A percentile compares a stretch with the other conserved stretches of the same genome.
Evolutionary conservation across 2,797 vertebrate genomes (phyloP).

Genomic region (Apogon hyalosoma): DNA sequence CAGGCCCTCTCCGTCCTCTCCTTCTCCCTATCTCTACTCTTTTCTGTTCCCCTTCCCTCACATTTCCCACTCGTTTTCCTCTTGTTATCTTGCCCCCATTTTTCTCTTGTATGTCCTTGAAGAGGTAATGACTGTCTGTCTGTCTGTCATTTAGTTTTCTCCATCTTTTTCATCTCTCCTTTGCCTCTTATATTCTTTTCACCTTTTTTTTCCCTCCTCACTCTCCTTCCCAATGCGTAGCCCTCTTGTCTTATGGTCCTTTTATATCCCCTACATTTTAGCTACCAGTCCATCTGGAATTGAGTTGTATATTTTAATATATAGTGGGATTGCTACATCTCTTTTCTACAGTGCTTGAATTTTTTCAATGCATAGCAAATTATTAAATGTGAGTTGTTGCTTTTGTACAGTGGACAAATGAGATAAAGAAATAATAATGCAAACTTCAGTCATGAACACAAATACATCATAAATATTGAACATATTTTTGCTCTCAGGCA

Average conservation of each 20-base stretch:
- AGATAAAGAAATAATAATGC: constrained; percentile 10
- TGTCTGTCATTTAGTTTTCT: constrained; percentile 38
- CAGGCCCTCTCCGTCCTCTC: constrained; percentile 72
- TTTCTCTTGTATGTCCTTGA: constrained; percentile 68
- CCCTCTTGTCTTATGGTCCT: not conserved
- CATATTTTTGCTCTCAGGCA: constrained; percentile 26
- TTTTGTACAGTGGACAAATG: not conserved
- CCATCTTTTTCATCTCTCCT: constrained; percentile 16
- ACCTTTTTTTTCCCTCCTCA: constrained; percentile 10
- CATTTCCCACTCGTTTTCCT: constrained; percentile 12
- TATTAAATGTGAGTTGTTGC: not conserved
- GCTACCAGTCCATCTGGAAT: constrained; percentile 31
- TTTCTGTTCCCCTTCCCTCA: constrained; percentile 50
- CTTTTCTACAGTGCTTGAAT: not conserved
- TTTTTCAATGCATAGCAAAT: constrained; percentile 17
- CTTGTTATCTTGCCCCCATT: constrained; percentile 38
- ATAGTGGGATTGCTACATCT: constrained; percentile 19
- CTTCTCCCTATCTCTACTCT: constrained; percentile 49
- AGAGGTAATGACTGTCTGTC: constrained; percentile 54
- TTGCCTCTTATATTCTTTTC: constrained; percentile 12
- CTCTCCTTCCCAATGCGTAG: constrained; percentile 3
- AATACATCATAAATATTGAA: constrained; percentile 4
- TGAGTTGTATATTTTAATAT: constrained; percentile 39
- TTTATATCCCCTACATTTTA: constrained; percentile 3
- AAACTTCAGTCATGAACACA: not conserved